Evolutionary conservation across 2,797 vertebrate species (phyloP), one percentile per base, ranked within the genome.

Genomic region (Novumbra hubbsi): DNA sequence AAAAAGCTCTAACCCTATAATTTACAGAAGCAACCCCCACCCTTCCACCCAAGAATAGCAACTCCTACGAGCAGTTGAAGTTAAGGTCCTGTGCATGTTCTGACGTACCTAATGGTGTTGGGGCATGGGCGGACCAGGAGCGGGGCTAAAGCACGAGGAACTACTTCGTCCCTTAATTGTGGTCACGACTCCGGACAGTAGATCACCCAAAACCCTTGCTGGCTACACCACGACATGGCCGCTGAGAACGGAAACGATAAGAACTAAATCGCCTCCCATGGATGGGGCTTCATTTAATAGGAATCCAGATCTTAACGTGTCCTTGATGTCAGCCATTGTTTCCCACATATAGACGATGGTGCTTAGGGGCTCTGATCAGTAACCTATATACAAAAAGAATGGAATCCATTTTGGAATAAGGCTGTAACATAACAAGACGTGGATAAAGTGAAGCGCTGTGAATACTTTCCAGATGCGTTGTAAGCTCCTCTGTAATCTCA

Each of bases 1-100:
- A 79, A 74, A 80, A 73, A 75, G 9, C 71, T 65, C 76, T 74
- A 70, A 75, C 32, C 76, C 77, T 81, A 72, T 76, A 81, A 83
- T 84, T 84, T 83, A 68, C 66, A 64, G 73, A 48, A 50, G 21
- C 6, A 11, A 5, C 57, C 28, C n/a, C 65, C 72, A 21, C 48
- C 62, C 78, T 8, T 45, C 41, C 41, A 45, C 41, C 12, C 41
- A 9, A 11, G 12, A 76, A 69, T 57, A 83, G 57, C 73, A 85
- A 77, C 83, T 82, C 73, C 62, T 65, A 80, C 82, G 85, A 80
- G 80, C 52, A 32, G 49, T 30, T 74, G 75, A 83, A 79, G 57
- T 82, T 84, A 64, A 64, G 73, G 70, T 74, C 45, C 41, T 66
- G 16, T 15, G 70, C 15, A 45, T 64, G 73, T 70, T 79, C 71